Percentiles rank a stretch among this genome's conserved stretches.
Evolutionary conservation across 2,113 vertebrate genomes (phyloP).

Genomic region (Arizona elegans): DNA sequence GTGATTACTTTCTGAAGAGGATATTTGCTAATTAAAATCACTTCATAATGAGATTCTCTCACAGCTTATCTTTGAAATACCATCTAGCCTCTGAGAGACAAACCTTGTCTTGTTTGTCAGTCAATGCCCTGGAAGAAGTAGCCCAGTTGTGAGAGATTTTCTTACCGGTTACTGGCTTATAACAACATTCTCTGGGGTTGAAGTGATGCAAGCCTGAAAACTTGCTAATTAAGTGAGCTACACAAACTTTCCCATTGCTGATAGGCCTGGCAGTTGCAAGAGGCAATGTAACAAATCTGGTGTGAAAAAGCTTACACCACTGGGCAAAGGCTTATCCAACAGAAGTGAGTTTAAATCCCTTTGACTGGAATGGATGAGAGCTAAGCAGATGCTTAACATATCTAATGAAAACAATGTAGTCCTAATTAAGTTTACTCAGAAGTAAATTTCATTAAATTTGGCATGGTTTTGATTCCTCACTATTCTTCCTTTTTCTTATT

Average conservation of each 20-base stretch:
- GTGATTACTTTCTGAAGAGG: constrained; percentile 3
- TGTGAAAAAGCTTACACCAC: background rate
- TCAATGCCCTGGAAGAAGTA: constrained; percentile 22
- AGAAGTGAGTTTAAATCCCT: background rate
- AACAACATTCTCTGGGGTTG: constrained; percentile 52
- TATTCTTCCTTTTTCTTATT: background rate
- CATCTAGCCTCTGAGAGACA: constrained; percentile 6
- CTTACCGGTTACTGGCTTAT: constrained; percentile 41
- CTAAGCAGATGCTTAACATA: background rate
- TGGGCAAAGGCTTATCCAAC: background rate
- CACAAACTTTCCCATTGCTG: constrained; percentile 21
- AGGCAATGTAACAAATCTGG: background rate
- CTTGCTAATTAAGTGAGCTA: constrained; percentile 39
- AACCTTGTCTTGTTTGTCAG: constrained; percentile 7
- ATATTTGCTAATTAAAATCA: constrained; percentile 25
- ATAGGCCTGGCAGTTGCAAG: fast-evolving
- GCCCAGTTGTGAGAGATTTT: constrained; percentile 26
- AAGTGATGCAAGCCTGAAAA: constrained; percentile 41
- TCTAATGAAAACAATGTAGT: background rate
- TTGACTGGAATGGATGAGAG: background rate
- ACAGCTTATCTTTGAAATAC: constrained; percentile 11
- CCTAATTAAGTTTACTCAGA: background rate
- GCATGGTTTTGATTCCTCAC: background rate
- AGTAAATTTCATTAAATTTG: background rate
- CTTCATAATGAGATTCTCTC: constrained; percentile 30